Base-by-base conservation (phyloP, 2,797 vertebrate species). In the Eptatretus atami region DNA sequence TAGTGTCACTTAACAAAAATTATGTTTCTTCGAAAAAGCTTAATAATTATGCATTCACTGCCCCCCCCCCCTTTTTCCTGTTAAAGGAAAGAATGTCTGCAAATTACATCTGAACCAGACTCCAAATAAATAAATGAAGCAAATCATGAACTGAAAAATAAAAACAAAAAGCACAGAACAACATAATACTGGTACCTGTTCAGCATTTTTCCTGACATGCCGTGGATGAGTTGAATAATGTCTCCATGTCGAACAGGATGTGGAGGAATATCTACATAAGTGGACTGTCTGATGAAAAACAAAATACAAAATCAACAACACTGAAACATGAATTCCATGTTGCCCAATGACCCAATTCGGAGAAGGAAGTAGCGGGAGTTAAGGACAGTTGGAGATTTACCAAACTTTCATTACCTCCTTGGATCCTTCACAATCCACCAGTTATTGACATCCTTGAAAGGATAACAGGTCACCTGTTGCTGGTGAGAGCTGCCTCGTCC, bases 361-460 rank as follows among this genome's bases (percentile, higher is more conserved):
- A 44, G 31, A 44, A 44, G 31, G 31, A 44, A 44, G 31, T 44
- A 8, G 31, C 1, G 31, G 31, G 31, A 44, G 31, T 44, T 44
- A 2, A 44, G 31, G 31, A 44, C 4, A 44, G 31, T 44, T 44
- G 31, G 31, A 44, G 31, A 15, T 52, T 13, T 19, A n/a, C 44
- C 10, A 9, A 6, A 15, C 1, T 12, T 53, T 44, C 72, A 75
- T 69, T 71, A 90, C 84, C 71, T 80, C 67, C 74, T 71, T 1
- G 90, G 84, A 67, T 93, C 80, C 74, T 95, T 95, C 66, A 96
- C 69, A 31, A 96, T 82, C 88, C 88, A 95, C 88, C 90, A 94
- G 77, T 96, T 96, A 71, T 96, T 96, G 72, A 96, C 78, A 1
- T 96, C 90, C 73, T 94, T 96, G 70, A 90, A 94, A 19, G 87